These are phyloP conservation scores for Pipistrellus pipistrellus DNA, from an alignment of 2,797 vertebrate species.

Conservation along the genomic window DNA sequence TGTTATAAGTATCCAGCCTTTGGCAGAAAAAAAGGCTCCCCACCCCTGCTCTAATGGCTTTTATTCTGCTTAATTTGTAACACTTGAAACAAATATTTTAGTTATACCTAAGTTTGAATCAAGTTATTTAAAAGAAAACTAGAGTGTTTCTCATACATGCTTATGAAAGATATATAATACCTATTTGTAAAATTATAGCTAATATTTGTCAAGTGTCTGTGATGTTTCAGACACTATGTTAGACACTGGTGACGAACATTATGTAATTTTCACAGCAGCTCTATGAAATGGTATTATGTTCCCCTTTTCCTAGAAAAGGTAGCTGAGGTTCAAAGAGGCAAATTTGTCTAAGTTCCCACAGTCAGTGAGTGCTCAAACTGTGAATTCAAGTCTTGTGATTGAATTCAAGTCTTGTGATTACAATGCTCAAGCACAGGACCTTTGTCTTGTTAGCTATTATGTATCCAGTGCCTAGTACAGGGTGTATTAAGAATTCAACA, in stretches of 20 bases:
- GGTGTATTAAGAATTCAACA: background rate
- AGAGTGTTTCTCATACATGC: slow-evolving; percentile 78
- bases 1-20: too few species aligned
- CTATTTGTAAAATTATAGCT: slow-evolving; percentile 53
- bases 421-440: background rate
- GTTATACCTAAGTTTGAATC: slow-evolving; percentile 83
- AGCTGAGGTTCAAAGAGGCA: slow-evolving; percentile 13
- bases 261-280: slow-evolving; percentile 4
- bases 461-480: background rate
- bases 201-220: background rate
- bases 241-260: background rate
- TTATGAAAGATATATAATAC: slow-evolving; percentile 79
- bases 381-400: slow-evolving; percentile 25
- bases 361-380: background rate
- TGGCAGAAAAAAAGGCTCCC: too few species aligned
- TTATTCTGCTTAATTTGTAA: slow-evolving; percentile 79
- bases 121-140: slow-evolving; percentile 80
- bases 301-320: background rate
- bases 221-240: background rate
- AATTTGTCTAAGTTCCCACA: background rate
- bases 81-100: slow-evolving; percentile 83
- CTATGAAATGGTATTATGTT: slow-evolving; percentile 30
- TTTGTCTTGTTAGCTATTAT: slow-evolving; percentile 17
- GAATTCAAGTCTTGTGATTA: background rate
- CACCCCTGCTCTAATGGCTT: slow-evolving; percentile 36